Conservation (phyloP, 1,140 invertebrate genomes). For the Ostrea denselamellosa region DNA sequence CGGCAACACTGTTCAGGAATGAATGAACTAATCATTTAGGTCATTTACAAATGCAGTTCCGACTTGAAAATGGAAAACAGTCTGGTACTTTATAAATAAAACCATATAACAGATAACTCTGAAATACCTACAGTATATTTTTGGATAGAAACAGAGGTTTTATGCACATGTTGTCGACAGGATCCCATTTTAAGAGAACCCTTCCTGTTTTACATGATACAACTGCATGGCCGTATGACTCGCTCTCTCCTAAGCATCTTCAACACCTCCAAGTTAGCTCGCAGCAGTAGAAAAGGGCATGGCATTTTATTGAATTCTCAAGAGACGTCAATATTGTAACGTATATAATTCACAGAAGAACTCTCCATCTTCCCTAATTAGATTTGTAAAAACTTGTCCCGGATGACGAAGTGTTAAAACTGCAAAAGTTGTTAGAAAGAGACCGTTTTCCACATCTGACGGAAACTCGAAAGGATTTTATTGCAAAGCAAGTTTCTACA, state of each 20-base stretch:
- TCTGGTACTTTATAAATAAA: too few relatives aligned
- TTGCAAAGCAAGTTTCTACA: slow-evolving; percentile 28
- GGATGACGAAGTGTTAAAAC: slow-evolving; percentile 39
- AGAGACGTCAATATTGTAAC: background rate
- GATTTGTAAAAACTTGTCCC: slow-evolving; percentile 32
- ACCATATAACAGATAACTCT: too few relatives aligned
- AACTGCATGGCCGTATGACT: background rate
- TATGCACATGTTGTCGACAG: background rate
- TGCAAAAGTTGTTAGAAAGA: slow-evolving; percentile 33
- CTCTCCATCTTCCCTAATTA: slow-evolving; percentile 31
- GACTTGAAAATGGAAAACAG: background rate
- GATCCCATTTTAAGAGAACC: background rate
- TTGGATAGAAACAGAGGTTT: background rate
- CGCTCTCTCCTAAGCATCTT: slow-evolving; percentile 17
- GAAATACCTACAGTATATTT: too few relatives aligned
- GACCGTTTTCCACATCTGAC: slow-evolving; percentile 9
- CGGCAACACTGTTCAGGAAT: background rate
- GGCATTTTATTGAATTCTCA: slow-evolving; percentile 43
- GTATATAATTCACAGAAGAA: slow-evolving; percentile 31
- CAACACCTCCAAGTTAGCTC: slow-evolving; percentile 1
- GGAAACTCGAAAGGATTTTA: slow-evolving; percentile 24
- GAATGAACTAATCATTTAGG: background rate
- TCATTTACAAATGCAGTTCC: background rate
- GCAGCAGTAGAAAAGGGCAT: slow-evolving; percentile 36
- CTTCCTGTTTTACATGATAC: background rate